Evolutionary conservation across 2,113 vertebrate genomes (phyloP).

Genomic region (Bubalus kerabau): DNA sequence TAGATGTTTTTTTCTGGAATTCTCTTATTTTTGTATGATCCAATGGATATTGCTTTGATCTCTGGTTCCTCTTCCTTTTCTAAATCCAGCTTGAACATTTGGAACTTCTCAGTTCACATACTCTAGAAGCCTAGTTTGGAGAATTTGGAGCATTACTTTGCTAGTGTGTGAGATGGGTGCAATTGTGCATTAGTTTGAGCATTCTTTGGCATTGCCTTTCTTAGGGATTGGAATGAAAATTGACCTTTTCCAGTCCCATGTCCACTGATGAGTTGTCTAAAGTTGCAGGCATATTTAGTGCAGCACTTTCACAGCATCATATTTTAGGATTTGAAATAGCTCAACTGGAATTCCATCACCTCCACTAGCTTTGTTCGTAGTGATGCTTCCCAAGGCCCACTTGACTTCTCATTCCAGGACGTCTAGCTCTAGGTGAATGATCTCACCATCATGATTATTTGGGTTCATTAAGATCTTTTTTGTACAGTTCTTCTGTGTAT

Average conservation of each 20-base stretch:
- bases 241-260: not conserved
- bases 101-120: not conserved
- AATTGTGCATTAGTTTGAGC: not conserved
- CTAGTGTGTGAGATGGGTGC: not conserved
- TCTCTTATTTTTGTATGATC: not conserved
- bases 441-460: not conserved
- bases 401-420: not conserved
- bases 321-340: not conserved
- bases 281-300: not conserved
- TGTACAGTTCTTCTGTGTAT: not conserved
- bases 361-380: not conserved
- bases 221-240: not conserved
- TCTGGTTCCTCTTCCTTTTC: not conserved
- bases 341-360: not conserved
- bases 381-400: not conserved
- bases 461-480: not conserved
- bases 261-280: not conserved
- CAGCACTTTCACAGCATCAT: not conserved
- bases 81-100: not conserved
- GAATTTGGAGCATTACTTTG: not conserved
- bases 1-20: not conserved
- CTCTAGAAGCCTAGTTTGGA: not conserved
- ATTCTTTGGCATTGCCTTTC: not conserved
- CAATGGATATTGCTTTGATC: not conserved
- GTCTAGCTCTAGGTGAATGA: not conserved